Evolutionary conservation across 2,113 vertebrate genomes (phyloP).

Genomic region (Tapirus terrestris): DNA sequence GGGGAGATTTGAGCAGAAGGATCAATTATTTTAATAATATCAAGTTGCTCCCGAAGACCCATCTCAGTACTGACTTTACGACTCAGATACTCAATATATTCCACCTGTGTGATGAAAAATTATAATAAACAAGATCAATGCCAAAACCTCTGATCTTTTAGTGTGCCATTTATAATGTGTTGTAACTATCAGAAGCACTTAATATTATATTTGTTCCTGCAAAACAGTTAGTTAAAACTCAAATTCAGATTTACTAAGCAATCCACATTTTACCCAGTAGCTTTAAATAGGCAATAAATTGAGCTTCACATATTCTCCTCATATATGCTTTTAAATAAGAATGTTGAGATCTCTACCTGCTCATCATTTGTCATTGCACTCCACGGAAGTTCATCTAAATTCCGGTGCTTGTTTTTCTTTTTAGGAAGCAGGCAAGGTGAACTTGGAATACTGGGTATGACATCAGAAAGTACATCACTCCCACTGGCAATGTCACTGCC

Average conservation of each 20-base stretch:
- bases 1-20: constrained; percentile 98
- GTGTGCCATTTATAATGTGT: neutral
- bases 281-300: constrained; percentile 47
- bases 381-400: constrained; percentile 98
- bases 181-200: constrained; percentile 42
- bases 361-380: constrained; percentile 99
- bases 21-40: constrained; percentile 99
- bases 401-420: constrained; percentile 95
- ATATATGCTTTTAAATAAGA: neutral
- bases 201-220: neutral
- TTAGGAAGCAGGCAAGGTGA: constrained; percentile 96
- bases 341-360: constrained; percentile 87
- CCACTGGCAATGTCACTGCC: constrained; percentile 98
- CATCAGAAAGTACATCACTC: constrained; percentile 97
- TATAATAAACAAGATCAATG: constrained; percentile 64
- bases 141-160: constrained; percentile 51
- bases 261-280: constrained; percentile 36
- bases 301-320: neutral
- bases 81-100: constrained; percentile 99
- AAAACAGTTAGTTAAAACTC: constrained; percentile 50
- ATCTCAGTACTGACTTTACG: constrained; percentile 99
- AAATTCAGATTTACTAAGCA: constrained; percentile 46
- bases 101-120: constrained; percentile 90
- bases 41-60: constrained; percentile 98
- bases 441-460: constrained; percentile 97